Percentiles rank a stretch among this genome's conserved stretches.
Evolutionary conservation across 2,113 vertebrate species (phyloP).

Genomic region (Excalfactoria chinensis): DNA sequence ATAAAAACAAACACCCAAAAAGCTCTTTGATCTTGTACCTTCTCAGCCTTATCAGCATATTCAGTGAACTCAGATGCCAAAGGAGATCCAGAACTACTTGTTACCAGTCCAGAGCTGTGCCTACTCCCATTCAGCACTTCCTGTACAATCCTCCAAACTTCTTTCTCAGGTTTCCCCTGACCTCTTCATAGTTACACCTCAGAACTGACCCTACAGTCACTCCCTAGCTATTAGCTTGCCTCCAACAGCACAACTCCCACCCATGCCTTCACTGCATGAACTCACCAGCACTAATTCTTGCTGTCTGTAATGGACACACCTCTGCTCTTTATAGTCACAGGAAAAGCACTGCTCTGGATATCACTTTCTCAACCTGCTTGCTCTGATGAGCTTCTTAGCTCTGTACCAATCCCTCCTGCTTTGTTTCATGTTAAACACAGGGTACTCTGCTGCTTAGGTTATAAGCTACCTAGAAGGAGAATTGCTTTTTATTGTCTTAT

Average conservation of each 20-base stretch:
- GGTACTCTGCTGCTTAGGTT: background rate
- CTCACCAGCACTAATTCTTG: background rate
- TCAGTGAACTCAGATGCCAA: background rate
- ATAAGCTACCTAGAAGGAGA: background rate
- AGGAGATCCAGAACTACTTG: conserved; percentile 1
- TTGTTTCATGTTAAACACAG: background rate
- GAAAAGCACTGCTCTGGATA: background rate
- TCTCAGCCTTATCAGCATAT: background rate
- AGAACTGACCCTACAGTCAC: background rate
- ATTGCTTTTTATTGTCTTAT: background rate
- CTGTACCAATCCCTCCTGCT: background rate
- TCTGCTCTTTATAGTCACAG: background rate
- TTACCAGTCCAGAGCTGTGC: background rate
- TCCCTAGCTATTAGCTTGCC: background rate
- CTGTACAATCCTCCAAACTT: background rate
- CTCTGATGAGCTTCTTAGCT: background rate
- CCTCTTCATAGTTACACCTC: background rate
- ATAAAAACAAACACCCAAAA: background rate
- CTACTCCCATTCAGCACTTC: background rate
- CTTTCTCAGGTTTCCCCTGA: background rate
- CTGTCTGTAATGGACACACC: background rate
- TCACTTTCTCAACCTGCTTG: background rate
- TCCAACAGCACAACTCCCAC: background rate
- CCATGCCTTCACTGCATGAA: background rate
- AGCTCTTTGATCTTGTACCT: background rate